Evolutionary conservation across 2,797 vertebrate species (phyloP).

Genomic region (Pelochelys cantorii): DNA sequence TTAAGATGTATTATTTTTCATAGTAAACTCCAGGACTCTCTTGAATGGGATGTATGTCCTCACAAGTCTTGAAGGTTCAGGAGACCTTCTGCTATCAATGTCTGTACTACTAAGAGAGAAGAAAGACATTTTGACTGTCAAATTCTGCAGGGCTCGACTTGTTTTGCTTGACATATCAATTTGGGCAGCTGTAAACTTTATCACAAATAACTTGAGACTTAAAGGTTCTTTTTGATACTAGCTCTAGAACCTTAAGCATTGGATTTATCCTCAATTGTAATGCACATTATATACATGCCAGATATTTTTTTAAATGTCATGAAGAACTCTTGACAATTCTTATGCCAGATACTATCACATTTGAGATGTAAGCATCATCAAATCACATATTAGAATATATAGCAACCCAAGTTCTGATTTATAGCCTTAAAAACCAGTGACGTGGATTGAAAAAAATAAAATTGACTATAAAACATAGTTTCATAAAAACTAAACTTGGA

Average conservation of each 20-base stretch:
- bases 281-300: not conserved
- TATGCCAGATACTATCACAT: rapidly evolving
- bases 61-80: conserved; percentile 67
- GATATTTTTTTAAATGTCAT: not conserved
- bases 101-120: conserved; percentile 62
- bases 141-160: not conserved
- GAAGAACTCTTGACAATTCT: not conserved
- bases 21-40: conserved; percentile 89
- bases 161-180: not conserved
- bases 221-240: not conserved
- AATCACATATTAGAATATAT: not conserved
- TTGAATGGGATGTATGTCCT: conserved; percentile 88
- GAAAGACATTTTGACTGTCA: conserved; percentile 37
- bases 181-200: not conserved
- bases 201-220: not conserved
- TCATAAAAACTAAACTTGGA: not conserved
- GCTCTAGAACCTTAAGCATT: not conserved
- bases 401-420: conserved; percentile 6
- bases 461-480: not conserved
- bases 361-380: not conserved
- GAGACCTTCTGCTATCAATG: conserved; percentile 21
- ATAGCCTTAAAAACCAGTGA: not conserved
- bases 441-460: not conserved
- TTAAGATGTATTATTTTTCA: conserved; percentile 77
- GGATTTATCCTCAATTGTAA: not conserved